phyloP scores from a whole-genome alignment of 2,888 invertebrate species.

The Elegia similella region DNA sequence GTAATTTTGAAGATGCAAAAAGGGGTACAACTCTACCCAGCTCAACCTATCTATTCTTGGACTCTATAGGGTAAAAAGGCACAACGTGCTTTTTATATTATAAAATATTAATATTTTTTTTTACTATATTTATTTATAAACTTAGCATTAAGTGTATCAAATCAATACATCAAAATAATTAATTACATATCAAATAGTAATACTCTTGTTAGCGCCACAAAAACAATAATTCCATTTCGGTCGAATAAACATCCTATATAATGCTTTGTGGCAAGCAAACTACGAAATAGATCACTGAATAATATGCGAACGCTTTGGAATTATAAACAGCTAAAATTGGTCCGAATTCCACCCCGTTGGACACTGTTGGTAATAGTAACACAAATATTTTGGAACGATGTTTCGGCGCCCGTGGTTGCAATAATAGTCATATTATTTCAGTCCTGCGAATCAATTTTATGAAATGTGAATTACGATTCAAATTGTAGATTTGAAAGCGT shows the following conservation, averaged over 20 bases:
- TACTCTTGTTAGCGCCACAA: not conserved
- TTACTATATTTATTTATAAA: too few relatives aligned
- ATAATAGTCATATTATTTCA: slow-evolving; percentile 19
- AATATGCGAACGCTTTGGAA: not conserved
- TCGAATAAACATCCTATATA: not conserved
- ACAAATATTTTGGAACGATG: slow-evolving; percentile 21
- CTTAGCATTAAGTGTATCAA: too few relatives aligned
- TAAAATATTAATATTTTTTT: too few relatives aligned
- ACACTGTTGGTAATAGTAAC: slow-evolving; percentile 20
- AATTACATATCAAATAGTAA: too few relatives aligned
- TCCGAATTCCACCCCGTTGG: slow-evolving; percentile 13
- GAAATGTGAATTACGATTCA: slow-evolving; percentile 14
- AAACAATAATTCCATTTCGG: not conserved
- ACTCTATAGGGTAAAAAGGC: too few relatives aligned
- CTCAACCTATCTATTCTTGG: too few relatives aligned
- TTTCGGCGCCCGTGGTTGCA: slow-evolving; percentile 14
- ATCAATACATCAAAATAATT: too few relatives aligned
- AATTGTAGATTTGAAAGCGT: not conserved
- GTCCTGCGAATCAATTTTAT: slow-evolving; percentile 8
- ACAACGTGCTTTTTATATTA: too few relatives aligned
- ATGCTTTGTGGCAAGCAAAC: not conserved
- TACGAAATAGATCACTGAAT: slow-evolving; percentile 9
- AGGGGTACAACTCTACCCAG: too few relatives aligned
- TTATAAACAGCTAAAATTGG: slow-evolving; percentile 10
- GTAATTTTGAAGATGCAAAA: too few relatives aligned